These are phyloP conservation scores for Trichopria drosophilae DNA, from an alignment of 2,888 invertebrate species.

Conservation along the genomic window DNA sequence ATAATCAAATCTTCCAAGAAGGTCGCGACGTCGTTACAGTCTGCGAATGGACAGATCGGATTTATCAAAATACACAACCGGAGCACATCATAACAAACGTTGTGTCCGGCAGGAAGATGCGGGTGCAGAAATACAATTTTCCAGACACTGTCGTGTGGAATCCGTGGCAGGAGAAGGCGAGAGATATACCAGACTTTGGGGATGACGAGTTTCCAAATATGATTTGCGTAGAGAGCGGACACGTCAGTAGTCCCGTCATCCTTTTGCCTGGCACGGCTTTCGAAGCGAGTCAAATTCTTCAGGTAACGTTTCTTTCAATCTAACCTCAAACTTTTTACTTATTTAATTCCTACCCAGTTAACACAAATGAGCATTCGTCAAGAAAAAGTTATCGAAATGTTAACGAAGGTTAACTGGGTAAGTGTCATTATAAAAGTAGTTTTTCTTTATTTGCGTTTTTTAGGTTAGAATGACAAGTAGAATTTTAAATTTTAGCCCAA, in stretches of 20 bases:
- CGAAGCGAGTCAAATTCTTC: slow-evolving; percentile 87
- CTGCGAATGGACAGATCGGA: slow-evolving; percentile 89
- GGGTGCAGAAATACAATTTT: slow-evolving; percentile 91
- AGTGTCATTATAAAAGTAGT: neutral
- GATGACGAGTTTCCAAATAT: slow-evolving; percentile 96
- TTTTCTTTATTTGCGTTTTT: neutral
- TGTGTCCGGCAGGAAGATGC: slow-evolving; percentile 88
- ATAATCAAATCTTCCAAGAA: slow-evolving; percentile 85
- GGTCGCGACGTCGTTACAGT: slow-evolving; percentile 87
- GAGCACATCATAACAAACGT: slow-evolving; percentile 92
- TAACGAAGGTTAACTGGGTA: neutral
- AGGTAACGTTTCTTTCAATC: slow-evolving; percentile 61
- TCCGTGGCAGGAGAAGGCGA: slow-evolving; percentile 92
- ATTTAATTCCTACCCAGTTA: too few relatives aligned
- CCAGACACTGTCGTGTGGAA: slow-evolving; percentile 98
- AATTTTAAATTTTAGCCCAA: too few relatives aligned
- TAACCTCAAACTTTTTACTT: neutral
- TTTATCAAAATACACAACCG: slow-evolving; percentile 90
- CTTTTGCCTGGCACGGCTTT: slow-evolving; percentile 88
- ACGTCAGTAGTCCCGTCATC: slow-evolving; percentile 84
- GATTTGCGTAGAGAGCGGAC: slow-evolving; percentile 94
- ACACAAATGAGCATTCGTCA: too few relatives aligned
- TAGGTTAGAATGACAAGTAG: neutral
- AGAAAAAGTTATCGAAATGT: too few relatives aligned
- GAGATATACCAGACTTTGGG: slow-evolving; percentile 92